Percentiles rank a stretch among this genome's conserved stretches.
phyloP scores from a whole-genome alignment of 2,113 vertebrate genomes.

The Anser cygnoides region DNA sequence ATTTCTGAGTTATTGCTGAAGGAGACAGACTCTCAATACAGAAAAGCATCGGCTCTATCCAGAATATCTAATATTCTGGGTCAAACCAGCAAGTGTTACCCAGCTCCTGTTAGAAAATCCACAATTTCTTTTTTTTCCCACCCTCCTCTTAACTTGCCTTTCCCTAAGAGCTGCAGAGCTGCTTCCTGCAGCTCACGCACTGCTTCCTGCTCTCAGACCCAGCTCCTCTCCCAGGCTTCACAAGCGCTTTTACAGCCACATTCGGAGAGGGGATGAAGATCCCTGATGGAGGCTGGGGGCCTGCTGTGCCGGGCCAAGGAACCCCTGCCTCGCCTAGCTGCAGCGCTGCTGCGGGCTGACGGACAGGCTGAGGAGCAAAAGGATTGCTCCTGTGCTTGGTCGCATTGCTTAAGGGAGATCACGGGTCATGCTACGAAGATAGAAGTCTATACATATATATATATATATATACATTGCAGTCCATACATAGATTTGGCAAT shows the following conservation, averaged over 20 bases:
- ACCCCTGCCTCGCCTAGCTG: fast-evolving
- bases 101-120: not conserved
- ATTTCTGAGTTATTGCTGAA: not conserved
- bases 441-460: not conserved
- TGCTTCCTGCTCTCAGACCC: not conserved
- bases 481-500: not conserved
- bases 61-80: not conserved
- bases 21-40: not conserved
- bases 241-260: fast-evolving
- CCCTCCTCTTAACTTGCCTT: not conserved
- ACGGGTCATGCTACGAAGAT: not conserved
- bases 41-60: not conserved
- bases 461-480: not conserved
- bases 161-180: not conserved
- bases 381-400: not conserved
- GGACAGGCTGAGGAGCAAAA: not conserved
- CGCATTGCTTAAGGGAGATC: not conserved
- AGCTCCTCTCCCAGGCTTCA: not conserved
- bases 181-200: not conserved
- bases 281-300: not conserved
- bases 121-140: no score
- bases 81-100: not conserved
- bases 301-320: fast-evolving
- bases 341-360: not conserved
- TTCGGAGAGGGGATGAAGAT: not conserved